These are phyloP conservation scores for Ceyx margarethae DNA, from an alignment of 2,113 vertebrate genomes.

Conservation along the genomic window DNA sequence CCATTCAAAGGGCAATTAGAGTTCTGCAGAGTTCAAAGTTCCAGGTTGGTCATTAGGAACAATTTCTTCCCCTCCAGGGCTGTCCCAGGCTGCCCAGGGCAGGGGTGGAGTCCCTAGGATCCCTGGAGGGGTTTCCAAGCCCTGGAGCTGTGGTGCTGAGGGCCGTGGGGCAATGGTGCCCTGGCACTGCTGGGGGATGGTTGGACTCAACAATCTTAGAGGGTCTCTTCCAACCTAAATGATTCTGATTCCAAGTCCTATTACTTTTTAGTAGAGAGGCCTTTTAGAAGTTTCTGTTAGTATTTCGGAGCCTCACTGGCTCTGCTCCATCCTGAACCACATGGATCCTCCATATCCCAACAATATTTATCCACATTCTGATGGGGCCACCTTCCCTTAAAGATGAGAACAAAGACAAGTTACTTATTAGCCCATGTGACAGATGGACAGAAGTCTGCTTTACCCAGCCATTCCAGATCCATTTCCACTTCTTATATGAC, in stretches of 20 bases:
- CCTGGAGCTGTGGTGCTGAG: too few relatives aligned
- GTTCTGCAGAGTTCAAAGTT: not conserved
- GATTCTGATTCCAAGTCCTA: not conserved
- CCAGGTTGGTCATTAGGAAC: not conserved
- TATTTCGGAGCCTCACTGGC: not conserved
- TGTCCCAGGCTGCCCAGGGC: not conserved
- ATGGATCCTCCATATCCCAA: not conserved
- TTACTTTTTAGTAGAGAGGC: not conserved
- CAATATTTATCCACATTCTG: constrained; percentile 6
- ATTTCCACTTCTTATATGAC: not conserved
- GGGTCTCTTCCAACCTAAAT: too few relatives aligned
- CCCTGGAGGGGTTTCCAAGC: too few relatives aligned
- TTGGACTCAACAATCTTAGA: too few relatives aligned
- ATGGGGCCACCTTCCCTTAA: not conserved
- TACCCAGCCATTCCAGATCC: constrained; percentile 9
- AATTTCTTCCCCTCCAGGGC: not conserved
- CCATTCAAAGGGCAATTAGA: not conserved
- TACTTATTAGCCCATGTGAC: not conserved
- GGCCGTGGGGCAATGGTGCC: too few relatives aligned
- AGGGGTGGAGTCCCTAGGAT: not conserved
- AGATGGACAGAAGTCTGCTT: constrained; percentile 40
- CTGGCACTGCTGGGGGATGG: too few relatives aligned
- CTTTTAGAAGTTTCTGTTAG: not conserved
- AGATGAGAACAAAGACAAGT: not conserved
- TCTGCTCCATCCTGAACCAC: not conserved